Base-by-base conservation (phyloP, 2,113 vertebrate species). In the Pipra filicauda region DNA sequence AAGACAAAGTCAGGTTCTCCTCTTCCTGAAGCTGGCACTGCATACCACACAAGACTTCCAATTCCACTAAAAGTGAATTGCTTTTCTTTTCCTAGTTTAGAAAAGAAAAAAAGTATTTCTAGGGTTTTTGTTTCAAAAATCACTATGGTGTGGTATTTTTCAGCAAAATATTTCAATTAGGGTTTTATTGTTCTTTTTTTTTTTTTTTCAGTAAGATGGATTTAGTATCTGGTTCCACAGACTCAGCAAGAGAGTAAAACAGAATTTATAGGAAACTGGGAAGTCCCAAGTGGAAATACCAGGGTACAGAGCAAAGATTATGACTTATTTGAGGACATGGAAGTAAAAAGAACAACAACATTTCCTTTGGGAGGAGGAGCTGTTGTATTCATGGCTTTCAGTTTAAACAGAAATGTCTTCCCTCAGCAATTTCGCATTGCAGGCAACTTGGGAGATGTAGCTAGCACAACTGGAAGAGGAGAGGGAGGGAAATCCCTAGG, bases 121-220 rank as follows among this genome's bases (percentile, higher is more conserved):
- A 46, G 28, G 49, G 61, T 15, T 89, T 95, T 96, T 87, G 65
- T 82, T 92, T 85, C 44, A 91, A 85, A 92, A 91, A 72, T 85
- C 70, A 94, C 41, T 79, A 57, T 0, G 1, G 31, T 82, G 37
- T 70, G 74, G 41, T 20, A 85, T 95, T 95, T 91, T 87, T 86
- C 79, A 93, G 64, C 69, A 91, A 96, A 92, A 77, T 80, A 88
- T 74, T 93, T 88, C 82, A 91, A 70, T 83, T 83, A 93, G 59
- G 11, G 22, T 9, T 76, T 85, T 86, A 94, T 91, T 81, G 61
- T 75, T 90, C 31, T 58, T 58, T 51, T 20, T 69, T 33, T 5
- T 21, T n/a, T 58, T 52, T 59, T 43, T 70, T n/a, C 61, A 55
- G 30, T 48, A 71, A 84, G 33, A 75, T 2, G 0, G 46, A 84